Base-by-base conservation (phyloP, 2,888 invertebrate genomes). In the Rhagonycha fulva region DNA sequence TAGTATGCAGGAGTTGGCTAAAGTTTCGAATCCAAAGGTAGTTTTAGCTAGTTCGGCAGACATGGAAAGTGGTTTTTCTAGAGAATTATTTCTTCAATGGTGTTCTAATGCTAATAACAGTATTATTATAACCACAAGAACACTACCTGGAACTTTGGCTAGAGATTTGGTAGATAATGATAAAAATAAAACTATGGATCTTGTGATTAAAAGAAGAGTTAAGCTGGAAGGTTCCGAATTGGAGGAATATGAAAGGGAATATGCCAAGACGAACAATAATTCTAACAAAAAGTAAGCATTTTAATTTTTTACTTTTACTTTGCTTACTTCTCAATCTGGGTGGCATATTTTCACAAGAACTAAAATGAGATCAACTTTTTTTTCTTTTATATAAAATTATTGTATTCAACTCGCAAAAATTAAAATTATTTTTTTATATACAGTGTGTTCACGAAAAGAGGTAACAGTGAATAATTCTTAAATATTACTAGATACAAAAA, bases 1-100 rank as follows among this genome's bases (percentile, higher is more conserved):
- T 87, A 96, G 95, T 76, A 91, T 98, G 78, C 92, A 91, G 0
- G 99, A 99, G 84, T 90, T 99, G 47, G 90, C 90, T 76, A 92
- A 95, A 86, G 94, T 98, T 1, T 94, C 96, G 0, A 96, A 96
- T 82, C 97, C 97, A 4, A 97, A 97, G 89, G 97, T 99, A 3
- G 99, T 99, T 11, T 89, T 99, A 74, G 98, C 98, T 0, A 98
- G 98, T 84, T 95, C 94, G 79, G 95, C 97, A 0, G 99, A 99
- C 86, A 92, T 99, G 90, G 98, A 99, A 88, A 93, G 94, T 80
- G 99, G 99, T 0, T 99, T 96, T 87, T 94, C 98, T 0, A 90
- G 99, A 72, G 99, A 99, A 84, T 89, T 99, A 24, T 99, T 99
- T 87, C 89, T 98, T 3, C 94, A 95, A 83, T 99, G 99, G 98